A percentile compares a stretch with the other conserved stretches of the same genome.
Conservation (phyloP, 1,140 invertebrate genomes). For the Drosophila rufa region DNA sequence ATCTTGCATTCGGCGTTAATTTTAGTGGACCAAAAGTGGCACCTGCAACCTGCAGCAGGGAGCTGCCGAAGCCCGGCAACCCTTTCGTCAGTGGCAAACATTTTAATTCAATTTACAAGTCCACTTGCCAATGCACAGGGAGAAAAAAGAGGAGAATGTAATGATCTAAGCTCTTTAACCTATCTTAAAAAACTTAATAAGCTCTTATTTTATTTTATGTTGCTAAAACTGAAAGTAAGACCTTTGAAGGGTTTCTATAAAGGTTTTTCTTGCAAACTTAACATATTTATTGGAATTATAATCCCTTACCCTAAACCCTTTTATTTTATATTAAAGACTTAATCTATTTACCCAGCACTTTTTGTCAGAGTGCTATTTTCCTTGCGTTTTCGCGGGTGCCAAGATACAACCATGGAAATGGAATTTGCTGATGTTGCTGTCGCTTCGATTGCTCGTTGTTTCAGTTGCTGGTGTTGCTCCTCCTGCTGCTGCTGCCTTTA, state of each 20-base stretch:
- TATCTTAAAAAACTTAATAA: too few relatives aligned
- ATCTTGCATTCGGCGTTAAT: constrained; percentile 78
- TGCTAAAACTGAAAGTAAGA: neutral
- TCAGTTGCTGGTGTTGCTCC: constrained; percentile 35
- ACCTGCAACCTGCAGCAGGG: constrained; percentile 60
- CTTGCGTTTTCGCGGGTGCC: constrained; percentile 69
- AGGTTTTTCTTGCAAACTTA: too few relatives aligned
- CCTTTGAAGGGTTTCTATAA: too few relatives aligned
- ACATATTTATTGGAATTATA: too few relatives aligned
- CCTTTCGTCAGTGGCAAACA: constrained; percentile 65
- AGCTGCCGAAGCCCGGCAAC: constrained; percentile 41
- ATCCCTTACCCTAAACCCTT: constrained; percentile 18
- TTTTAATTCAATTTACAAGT: constrained; percentile 84
- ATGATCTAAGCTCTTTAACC: too few relatives aligned
- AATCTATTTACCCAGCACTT: neutral
- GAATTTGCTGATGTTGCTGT: constrained; percentile 64
- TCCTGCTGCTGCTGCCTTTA: constrained; percentile 65
- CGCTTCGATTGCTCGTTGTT: constrained; percentile 25
- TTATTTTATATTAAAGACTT: constrained; percentile 3
- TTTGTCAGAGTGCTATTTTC: constrained; percentile 22
- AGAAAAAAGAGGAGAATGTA: neutral
- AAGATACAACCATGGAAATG: constrained; percentile 60
- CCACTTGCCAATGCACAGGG: constrained; percentile 19
- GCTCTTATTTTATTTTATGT: neutral
- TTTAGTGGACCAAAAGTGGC: constrained; percentile 62